Evolutionary conservation across 2,888 invertebrate species (phyloP).

Genomic region (Sycophila texana): DNA sequence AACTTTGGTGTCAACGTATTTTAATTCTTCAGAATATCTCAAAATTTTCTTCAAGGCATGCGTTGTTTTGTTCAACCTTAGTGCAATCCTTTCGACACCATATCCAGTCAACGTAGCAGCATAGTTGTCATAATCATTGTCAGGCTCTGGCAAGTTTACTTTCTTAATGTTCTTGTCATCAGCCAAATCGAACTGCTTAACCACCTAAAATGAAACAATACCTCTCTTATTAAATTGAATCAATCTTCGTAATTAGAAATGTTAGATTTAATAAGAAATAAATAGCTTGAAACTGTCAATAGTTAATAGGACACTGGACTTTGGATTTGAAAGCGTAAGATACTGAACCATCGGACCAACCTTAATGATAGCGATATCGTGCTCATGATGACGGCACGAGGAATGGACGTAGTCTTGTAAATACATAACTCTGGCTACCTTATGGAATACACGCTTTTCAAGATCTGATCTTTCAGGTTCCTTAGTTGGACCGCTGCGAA

Average conservation of each 20-base stretch:
- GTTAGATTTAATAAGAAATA: too few relatives aligned
- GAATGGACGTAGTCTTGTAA: slow-evolving; percentile 24
- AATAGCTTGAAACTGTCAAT: too few relatives aligned
- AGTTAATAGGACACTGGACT: too few relatives aligned
- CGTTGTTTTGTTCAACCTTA: not conserved
- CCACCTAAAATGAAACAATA: not conserved
- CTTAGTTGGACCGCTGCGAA: slow-evolving; percentile 24
- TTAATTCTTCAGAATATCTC: slow-evolving; percentile 29
- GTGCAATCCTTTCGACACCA: slow-evolving; percentile 23
- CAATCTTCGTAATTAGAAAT: too few relatives aligned
- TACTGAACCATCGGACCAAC: not conserved
- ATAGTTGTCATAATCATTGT: slow-evolving; percentile 30
- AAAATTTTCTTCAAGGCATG: not conserved
- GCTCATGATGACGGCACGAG: slow-evolving; percentile 15
- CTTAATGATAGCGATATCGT: slow-evolving; percentile 40
- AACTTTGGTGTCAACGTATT: slow-evolving; percentile 30
- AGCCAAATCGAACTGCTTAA: slow-evolving; percentile 27
- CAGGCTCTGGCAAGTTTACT: slow-evolving; percentile 23
- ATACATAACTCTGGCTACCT: slow-evolving; percentile 30
- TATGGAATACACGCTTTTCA: not conserved
- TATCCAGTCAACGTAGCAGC: slow-evolving; percentile 20
- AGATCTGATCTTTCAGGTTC: not conserved
- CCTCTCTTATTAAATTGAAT: too few relatives aligned
- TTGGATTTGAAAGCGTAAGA: too few relatives aligned
- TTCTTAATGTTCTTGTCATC: slow-evolving; percentile 30